Percentiles rank a stretch among this genome's conserved stretches.
These are phyloP conservation scores for Alouatta palliata DNA, from an alignment of 2,113 vertebrate genomes.

Conservation along the genomic window DNA sequence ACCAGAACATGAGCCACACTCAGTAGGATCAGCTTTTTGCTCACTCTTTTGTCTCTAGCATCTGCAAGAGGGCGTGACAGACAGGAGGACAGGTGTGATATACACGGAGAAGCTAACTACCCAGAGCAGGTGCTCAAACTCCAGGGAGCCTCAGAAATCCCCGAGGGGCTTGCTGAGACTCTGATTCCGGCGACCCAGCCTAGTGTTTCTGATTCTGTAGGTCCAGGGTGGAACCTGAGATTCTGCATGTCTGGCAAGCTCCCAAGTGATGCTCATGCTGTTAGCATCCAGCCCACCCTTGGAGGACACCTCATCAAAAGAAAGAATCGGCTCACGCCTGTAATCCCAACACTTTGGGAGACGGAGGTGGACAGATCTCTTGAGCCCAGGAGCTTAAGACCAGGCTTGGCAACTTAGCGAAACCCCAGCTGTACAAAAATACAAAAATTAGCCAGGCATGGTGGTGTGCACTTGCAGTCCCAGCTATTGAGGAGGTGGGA, in stretches of 20 bases:
- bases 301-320: not conserved
- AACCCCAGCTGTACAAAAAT: too few relatives aligned
- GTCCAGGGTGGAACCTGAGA: not conserved
- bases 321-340: not conserved
- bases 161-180: rapidly evolving
- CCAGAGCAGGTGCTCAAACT: not conserved
- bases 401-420: too few relatives aligned
- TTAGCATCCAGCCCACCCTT: rapidly evolving
- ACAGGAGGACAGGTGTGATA: not conserved
- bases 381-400: too few relatives aligned
- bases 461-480: too few relatives aligned
- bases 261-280: not conserved
- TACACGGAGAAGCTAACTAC: too few relatives aligned
- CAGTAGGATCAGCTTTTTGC: not conserved
- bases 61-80: not conserved
- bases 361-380: too few relatives aligned
- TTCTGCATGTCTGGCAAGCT: not conserved
- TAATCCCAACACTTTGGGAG: too few relatives aligned
- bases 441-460: too few relatives aligned
- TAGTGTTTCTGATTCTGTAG: not conserved
- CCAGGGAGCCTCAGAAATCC: not conserved
- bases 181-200: not conserved
- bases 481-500: too few relatives aligned
- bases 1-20: not conserved
- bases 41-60: not conserved